Conservation (phyloP, 2,888 invertebrate species). For the Pelosia muscerda region DNA sequence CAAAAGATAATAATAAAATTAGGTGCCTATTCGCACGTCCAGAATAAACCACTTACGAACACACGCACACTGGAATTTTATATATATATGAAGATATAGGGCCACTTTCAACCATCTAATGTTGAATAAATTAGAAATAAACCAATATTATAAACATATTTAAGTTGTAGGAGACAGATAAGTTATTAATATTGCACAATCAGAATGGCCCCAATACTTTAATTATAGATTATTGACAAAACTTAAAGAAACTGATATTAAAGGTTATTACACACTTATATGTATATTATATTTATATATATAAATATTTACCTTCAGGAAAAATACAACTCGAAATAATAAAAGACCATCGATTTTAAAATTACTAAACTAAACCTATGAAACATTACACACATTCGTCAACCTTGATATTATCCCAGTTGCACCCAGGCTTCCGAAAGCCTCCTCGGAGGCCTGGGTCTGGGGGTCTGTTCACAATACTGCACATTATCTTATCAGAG, state of each 20-base stretch:
- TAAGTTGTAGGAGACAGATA: slow-evolving; percentile 5
- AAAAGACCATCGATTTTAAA: no score
- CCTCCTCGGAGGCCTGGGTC: no score
- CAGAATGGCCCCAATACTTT: slow-evolving; percentile 10
- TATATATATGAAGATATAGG: background rate
- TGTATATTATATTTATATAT: no score
- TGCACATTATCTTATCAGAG: no score
- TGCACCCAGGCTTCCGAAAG: background rate
- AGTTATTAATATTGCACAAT: slow-evolving; percentile 16
- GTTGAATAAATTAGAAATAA: slow-evolving; percentile 13
- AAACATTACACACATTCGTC: no score
- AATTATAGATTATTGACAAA: background rate
- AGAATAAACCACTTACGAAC: background rate
- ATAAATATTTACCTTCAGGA: no score
- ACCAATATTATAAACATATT: slow-evolving; percentile 13
- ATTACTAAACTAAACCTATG: no score
- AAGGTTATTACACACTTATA: background rate
- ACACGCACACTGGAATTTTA: background rate
- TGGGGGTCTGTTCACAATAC: no score
- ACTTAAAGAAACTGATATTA: background rate
- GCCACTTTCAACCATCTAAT: background rate
- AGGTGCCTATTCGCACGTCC: no score
- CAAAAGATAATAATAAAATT: no score
- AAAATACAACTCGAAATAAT: background rate
- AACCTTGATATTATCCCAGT: no score